These are phyloP conservation scores for Petaurus breviceps DNA, from an alignment of 2,113 vertebrate genomes.

Conservation along the genomic window DNA sequence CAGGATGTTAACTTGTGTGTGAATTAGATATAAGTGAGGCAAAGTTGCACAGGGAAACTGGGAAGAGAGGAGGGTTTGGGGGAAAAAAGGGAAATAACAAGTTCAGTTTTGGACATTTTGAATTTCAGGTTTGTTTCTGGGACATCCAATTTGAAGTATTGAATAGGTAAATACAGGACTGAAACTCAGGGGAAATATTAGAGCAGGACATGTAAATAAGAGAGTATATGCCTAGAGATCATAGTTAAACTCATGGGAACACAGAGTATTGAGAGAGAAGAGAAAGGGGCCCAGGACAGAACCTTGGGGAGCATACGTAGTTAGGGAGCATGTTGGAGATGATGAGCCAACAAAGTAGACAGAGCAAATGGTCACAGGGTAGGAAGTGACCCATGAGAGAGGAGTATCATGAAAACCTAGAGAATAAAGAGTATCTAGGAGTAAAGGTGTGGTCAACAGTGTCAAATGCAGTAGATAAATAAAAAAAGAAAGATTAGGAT, in stretches of 20 bases:
- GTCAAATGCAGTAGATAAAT: no score
- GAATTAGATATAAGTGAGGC: no score
- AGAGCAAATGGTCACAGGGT: neutral
- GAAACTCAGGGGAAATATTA: neutral
- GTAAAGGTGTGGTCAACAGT: no score
- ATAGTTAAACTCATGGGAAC: neutral
- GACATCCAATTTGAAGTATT: neutral
- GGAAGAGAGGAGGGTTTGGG: no score
- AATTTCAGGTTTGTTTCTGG: neutral
- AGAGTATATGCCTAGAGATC: neutral
- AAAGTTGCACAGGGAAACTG: no score
- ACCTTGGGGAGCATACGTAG: neutral
- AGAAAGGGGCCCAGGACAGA: neutral
- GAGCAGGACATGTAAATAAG: neutral
- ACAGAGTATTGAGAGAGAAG: neutral
- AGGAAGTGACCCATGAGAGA: neutral
- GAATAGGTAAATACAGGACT: neutral
- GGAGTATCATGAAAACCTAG: neutral
- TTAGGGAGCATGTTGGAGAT: neutral
- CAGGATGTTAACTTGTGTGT: no score
- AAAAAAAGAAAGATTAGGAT: no score
- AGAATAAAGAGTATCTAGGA: neutral
- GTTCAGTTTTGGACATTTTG: no score
- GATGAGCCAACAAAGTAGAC: neutral
- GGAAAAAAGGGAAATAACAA: no score